Conservation (phyloP, 2,888 invertebrate genomes). For the Tromatobia lineatoria region DNA sequence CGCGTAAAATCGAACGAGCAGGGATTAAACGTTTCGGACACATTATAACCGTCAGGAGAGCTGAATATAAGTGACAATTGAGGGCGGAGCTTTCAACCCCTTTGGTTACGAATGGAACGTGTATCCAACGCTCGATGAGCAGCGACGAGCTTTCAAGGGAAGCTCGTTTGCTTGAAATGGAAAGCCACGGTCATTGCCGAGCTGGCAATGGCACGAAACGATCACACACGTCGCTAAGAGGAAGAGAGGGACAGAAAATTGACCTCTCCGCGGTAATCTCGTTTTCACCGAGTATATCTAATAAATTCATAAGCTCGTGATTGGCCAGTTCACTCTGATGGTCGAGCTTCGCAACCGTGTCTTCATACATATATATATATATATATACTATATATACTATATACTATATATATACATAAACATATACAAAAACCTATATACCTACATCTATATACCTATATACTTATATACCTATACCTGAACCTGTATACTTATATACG, state of each 20-base stretch:
- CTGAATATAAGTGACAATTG: conserved; percentile 32
- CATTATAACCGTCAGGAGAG: conserved; percentile 4
- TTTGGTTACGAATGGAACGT: conserved; percentile 30
- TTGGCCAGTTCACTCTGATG: conserved; percentile 55
- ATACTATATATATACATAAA: neutral
- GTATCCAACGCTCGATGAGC: conserved; percentile 30
- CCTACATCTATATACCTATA: neutral
- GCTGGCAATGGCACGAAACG: conserved; percentile 33
- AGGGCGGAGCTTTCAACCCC: conserved; percentile 39
- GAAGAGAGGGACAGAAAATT: neutral
- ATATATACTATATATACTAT: neutral
- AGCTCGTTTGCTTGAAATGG: conserved; percentile 47
- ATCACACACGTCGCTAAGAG: conserved; percentile 5
- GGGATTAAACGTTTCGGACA: conserved; percentile 31
- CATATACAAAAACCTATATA: conserved; percentile 4
- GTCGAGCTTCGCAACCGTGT: conserved; percentile 57
- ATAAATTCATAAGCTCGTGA: conserved; percentile 70
- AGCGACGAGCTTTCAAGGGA: conserved; percentile 31
- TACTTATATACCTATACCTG: neutral
- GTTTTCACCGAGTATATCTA: conserved; percentile 66
- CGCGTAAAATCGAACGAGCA: neutral
- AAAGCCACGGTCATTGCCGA: conserved; percentile 53
- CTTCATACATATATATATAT: neutral
- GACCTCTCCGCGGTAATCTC: conserved; percentile 55
- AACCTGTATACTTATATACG: too few species aligned